These are phyloP conservation scores for Eufriesea mexicana DNA, from an alignment of 1,140 invertebrate species.

Conservation along the genomic window DNA sequence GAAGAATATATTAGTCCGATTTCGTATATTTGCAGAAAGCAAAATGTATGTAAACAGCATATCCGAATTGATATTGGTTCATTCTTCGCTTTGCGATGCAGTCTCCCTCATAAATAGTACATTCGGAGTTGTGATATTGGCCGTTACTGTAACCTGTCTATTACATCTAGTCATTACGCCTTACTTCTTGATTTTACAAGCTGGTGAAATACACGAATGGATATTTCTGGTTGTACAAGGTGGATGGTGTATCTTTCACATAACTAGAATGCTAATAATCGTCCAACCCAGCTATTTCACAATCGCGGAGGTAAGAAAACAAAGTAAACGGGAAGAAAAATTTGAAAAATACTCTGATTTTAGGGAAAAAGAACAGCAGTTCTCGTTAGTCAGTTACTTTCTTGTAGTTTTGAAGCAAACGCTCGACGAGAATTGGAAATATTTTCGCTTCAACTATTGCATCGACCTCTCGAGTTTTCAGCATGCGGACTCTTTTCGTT, in stretches of 20 bases:
- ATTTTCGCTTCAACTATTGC: conserved; percentile 86
- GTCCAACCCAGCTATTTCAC: conserved; percentile 87
- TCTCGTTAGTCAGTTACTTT: conserved; percentile 75
- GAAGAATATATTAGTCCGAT: not conserved
- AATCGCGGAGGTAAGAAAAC: conserved; percentile 80
- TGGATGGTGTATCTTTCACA: conserved; percentile 86
- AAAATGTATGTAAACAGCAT: conserved; percentile 60
- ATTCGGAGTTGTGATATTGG: conserved; percentile 84
- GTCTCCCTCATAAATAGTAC: conserved; percentile 76
- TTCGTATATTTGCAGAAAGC: conserved; percentile 50
- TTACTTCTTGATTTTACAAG: conserved; percentile 87
- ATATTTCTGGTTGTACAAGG: conserved; percentile 83
- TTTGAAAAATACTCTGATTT: not conserved
- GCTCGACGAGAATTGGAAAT: conserved; percentile 83
- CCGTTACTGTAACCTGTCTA: conserved; percentile 86
- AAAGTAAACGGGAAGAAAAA: not conserved
- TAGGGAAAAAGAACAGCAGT: conserved; percentile 74
- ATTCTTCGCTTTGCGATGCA: conserved; percentile 75
- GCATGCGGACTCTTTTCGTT: conserved; percentile 86
- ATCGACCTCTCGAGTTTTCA: conserved; percentile 85
- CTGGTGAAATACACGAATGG: conserved; percentile 78
- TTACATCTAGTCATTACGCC: conserved; percentile 88
- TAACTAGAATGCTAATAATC: conserved; percentile 84
- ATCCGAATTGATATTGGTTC: conserved; percentile 73
- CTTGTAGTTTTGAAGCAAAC: conserved; percentile 67